Evolutionary conservation across 1,140 invertebrate species (phyloP).

Genomic region (Papilio glaucus): DNA sequence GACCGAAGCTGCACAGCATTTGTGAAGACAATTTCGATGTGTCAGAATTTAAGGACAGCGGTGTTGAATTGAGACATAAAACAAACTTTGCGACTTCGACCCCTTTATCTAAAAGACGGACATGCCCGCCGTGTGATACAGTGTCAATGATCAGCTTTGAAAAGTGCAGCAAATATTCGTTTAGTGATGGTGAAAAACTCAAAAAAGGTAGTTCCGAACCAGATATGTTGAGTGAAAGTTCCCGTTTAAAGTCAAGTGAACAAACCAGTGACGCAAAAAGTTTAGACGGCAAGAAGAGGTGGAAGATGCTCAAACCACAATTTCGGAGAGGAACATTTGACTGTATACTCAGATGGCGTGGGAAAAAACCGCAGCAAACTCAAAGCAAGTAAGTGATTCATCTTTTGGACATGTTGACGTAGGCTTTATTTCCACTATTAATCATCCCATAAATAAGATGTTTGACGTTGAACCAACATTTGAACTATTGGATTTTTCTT

Average conservation of each 20-base stretch:
- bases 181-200: conserved; percentile 59
- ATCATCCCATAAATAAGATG: conserved; percentile 12
- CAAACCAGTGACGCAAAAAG: conserved; percentile 51
- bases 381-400: conserved; percentile 56
- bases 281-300: conserved; percentile 62
- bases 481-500: neutral
- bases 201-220: conserved; percentile 73
- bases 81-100: conserved; percentile 69
- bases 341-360: conserved; percentile 70
- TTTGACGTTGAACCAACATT: conserved; percentile 1
- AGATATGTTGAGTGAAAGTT: conserved; percentile 63
- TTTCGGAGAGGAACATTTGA: conserved; percentile 76
- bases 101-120: conserved; percentile 69
- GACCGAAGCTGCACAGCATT: conserved; percentile 65
- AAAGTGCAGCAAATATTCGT: conserved; percentile 62
- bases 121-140: conserved; percentile 61
- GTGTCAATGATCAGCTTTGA: conserved; percentile 65
- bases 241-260: conserved; percentile 35
- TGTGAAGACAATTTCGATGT: conserved; percentile 58
- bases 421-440: conserved; percentile 14
- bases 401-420: conserved; percentile 33
- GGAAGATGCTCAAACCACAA: conserved; percentile 68
- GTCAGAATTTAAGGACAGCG: conserved; percentile 66
- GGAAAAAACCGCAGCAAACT: conserved; percentile 59
- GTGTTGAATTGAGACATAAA: conserved; percentile 56